Evolutionary conservation across 2,888 invertebrate genomes (phyloP), one percentile per base, ranked within the genome.

Genomic region (Drosophila demipolita): DNA sequence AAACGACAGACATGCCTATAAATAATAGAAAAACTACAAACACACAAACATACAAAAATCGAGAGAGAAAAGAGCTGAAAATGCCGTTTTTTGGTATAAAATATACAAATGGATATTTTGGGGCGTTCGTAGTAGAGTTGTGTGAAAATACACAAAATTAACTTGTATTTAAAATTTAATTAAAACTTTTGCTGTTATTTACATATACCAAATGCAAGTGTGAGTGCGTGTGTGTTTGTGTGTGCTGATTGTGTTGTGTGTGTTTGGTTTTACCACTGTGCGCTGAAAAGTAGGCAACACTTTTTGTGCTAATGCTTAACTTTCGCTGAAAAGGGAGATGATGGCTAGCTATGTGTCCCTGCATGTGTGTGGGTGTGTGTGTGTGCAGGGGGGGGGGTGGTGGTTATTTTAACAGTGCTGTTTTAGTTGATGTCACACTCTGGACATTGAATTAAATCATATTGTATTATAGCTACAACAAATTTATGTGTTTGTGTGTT

Each of bases 141-240:
- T 71, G 78, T 75, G 76, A 82, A 84, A 89, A 75, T 84, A 87
- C 85, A 82, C 89, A 84, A 79, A 87, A 87, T 87, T 87, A 87
- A 87, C 86, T 89, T 87, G 89, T 87, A 85, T 89, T 87, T 87
- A 87, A 89, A 87, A 89, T 87, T 87, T 87, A 87, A 87, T 87
- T 87, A 87, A 87, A 87, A 87, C 81, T 87, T 87, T 83, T 87
- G 70, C 88, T 78, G 62, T 85, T 89, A 77, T 87, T 85, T 86
- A 85, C 83, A 85, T 78, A 71, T 75, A 42, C 57, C 52, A 67
- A 67, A 26, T 61, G 57, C 40, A 52, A 61, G 38, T 53, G 38
- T 53, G 20, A 45, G 48, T 53, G 53, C 59, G 52, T 62, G 66
- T 32, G 60, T 50, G 45, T 54, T 36, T 23, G 26, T 33, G 26